Evolutionary conservation across 2,888 invertebrate species (phyloP).

Genomic region (Chromoteleia sp.): DNA sequence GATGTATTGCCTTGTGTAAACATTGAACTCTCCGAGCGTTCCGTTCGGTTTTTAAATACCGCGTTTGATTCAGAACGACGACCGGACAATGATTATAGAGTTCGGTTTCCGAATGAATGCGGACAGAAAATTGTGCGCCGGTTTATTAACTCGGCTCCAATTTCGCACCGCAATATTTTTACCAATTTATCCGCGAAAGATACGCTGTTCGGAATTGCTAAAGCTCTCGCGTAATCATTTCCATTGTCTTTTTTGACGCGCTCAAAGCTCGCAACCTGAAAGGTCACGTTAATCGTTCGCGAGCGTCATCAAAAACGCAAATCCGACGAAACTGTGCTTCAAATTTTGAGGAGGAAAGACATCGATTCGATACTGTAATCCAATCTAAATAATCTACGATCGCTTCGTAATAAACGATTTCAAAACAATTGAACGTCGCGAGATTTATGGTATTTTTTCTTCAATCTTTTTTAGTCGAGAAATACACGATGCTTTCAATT

Average conservation of each 20-base stretch:
- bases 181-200: no score
- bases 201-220: no score
- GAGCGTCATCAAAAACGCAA: no score
- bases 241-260: no score
- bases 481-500: constrained; percentile 67
- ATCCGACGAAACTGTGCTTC: no score
- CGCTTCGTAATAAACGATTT: constrained; percentile 17
- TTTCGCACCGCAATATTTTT: no score
- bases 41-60: not conserved
- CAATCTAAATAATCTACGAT: constrained; percentile 8
- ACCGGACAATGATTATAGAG: not conserved
- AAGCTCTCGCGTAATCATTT: no score
- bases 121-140: not conserved
- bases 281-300: no score
- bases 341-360: not conserved
- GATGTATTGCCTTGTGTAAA: constrained; percentile 21
- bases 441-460: constrained; percentile 55
- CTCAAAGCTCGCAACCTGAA: no score
- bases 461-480: constrained; percentile 21
- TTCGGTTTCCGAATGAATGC: not conserved
- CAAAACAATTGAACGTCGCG: constrained; percentile 34
- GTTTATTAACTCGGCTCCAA: not conserved
- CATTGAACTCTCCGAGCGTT: not conserved
- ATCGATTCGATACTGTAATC: not conserved
- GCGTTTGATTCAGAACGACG: not conserved